phyloP scores from a whole-genome alignment of 2,888 invertebrate genomes.

The Charanyca ferruginea region DNA sequence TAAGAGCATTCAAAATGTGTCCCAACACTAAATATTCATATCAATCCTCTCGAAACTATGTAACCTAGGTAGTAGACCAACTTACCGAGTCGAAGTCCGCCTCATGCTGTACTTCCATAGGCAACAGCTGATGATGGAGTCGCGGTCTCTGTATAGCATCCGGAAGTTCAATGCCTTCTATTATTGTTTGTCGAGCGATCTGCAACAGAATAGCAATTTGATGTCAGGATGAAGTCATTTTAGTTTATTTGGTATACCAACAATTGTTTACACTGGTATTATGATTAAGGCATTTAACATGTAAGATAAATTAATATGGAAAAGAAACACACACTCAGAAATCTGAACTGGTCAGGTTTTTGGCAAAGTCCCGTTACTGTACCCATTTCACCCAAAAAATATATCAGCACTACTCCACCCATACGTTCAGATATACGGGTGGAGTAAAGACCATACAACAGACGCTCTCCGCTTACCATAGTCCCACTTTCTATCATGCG shows the following conservation, averaged over 20 bases:
- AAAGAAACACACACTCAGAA: too few species aligned
- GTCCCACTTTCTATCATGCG: too few species aligned
- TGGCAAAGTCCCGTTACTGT: neutral
- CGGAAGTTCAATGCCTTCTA: slow-evolving; percentile 92
- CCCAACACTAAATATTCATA: neutral
- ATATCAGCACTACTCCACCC: too few species aligned
- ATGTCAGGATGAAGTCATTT: neutral
- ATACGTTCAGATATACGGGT: too few species aligned
- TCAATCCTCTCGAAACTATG: too few species aligned
- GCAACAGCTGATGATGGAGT: slow-evolving; percentile 97
- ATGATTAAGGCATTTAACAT: too few species aligned
- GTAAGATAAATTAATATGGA: too few species aligned
- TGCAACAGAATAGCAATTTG: slow-evolving; percentile 69
- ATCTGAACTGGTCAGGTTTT: neutral
- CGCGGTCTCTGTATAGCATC: slow-evolving; percentile 93
- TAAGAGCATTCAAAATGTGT: neutral
- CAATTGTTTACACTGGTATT: too few species aligned
- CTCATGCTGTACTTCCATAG: slow-evolving; percentile 94
- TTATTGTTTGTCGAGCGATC: slow-evolving; percentile 93
- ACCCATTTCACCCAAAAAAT: neutral
- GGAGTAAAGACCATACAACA: too few species aligned
- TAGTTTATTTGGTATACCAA: too few species aligned
- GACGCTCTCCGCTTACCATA: too few species aligned
- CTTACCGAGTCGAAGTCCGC: slow-evolving; percentile 90
- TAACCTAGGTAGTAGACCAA: too few species aligned